Conservation (phyloP, 2,113 vertebrate species). For the Erythrocercus mccallii region DNA sequence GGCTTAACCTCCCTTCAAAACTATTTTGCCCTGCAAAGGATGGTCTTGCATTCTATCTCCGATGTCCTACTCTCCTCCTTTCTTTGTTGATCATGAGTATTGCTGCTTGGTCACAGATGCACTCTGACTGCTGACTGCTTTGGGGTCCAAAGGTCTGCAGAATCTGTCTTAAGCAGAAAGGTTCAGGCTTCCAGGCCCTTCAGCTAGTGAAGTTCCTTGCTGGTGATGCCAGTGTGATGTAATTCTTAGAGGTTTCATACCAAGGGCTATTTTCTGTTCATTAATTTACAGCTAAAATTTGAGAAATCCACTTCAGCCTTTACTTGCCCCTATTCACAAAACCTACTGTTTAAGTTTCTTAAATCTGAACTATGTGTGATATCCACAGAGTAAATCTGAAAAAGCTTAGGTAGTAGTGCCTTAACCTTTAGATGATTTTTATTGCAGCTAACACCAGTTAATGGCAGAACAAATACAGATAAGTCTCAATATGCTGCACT, state of each 20-base stretch:
- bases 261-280: background rate
- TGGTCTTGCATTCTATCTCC: background rate
- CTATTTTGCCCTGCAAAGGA: background rate
- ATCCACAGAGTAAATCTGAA: background rate
- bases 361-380: background rate
- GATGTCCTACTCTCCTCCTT: background rate
- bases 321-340: background rate
- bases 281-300: background rate
- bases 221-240: background rate
- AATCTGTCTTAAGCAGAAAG: background rate
- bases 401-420: background rate
- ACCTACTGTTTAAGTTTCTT: background rate
- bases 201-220: background rate
- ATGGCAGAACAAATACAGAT: background rate
- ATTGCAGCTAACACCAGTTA: background rate
- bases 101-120: background rate
- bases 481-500: background rate
- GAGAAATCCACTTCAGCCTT: background rate
- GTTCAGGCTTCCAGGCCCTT: background rate
- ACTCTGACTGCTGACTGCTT: background rate
- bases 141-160: background rate
- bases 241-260: background rate
- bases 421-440: background rate
- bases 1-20: background rate
- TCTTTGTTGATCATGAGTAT: background rate